Evolutionary conservation across 2,888 invertebrate genomes (phyloP).

Genomic region (Sarcophaga variegata): DNA sequence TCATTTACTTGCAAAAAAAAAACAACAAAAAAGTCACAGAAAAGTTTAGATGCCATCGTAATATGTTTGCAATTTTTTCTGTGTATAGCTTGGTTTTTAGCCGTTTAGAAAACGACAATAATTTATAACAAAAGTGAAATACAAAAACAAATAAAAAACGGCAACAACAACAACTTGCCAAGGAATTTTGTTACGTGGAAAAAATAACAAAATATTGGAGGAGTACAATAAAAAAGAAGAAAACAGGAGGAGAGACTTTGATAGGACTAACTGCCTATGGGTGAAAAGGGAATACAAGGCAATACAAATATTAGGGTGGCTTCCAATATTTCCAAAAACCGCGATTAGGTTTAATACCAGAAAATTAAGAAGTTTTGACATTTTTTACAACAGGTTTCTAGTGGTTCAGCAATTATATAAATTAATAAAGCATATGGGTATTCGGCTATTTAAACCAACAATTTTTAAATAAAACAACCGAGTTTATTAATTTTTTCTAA

Average conservation of each 20-base stretch:
- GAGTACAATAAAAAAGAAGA: constrained; percentile 17
- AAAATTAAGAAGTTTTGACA: no score
- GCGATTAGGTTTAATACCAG: no score
- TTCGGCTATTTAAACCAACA: no score
- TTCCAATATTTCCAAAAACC: no score
- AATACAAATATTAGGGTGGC: not conserved
- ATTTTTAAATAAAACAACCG: no score
- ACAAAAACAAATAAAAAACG: constrained; percentile 28
- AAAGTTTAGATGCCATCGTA: constrained; percentile 43
- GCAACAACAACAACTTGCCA: constrained; percentile 4
- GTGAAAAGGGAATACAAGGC: not conserved
- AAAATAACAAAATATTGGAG: constrained; percentile 58
- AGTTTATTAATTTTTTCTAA: no score
- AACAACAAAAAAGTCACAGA: not conserved
- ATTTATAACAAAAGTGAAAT: constrained; percentile 59
- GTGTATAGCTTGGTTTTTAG: constrained; percentile 10
- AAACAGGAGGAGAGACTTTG: not conserved
- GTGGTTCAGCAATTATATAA: no score
- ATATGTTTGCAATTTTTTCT: constrained; percentile 13
- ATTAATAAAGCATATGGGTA: no score
- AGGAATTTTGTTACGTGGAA: constrained; percentile 52
- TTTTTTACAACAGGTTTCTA: no score
- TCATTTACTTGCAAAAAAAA: constrained; percentile 26
- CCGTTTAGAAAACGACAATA: constrained; percentile 54
- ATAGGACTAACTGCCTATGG: constrained; percentile 11